Conservation (phyloP, 2,888 invertebrate genomes). For the Strigamia transsilvanica region DNA sequence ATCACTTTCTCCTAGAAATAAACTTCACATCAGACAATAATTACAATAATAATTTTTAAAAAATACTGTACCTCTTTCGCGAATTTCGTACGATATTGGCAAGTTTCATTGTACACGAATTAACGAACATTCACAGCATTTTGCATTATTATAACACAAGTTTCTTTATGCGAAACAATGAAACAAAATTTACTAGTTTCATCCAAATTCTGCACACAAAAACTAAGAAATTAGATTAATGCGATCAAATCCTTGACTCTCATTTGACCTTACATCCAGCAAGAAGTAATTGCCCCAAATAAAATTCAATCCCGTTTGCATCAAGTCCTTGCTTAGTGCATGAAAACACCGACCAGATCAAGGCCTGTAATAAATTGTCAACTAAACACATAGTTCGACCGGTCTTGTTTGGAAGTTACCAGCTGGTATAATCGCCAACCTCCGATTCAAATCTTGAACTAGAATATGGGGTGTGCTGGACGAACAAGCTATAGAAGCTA, state of each 20-base stretch:
- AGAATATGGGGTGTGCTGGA: background rate
- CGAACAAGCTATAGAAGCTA: slow-evolving; percentile 32
- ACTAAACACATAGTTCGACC: background rate
- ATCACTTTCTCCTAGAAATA: background rate
- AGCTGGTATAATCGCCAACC: background rate
- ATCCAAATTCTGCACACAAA: background rate
- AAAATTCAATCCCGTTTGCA: background rate
- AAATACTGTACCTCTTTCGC: background rate
- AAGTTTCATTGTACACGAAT: background rate
- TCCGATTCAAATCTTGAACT: background rate
- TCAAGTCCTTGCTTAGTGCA: background rate
- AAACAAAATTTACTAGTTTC: background rate
- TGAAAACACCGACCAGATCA: slow-evolving; percentile 42
- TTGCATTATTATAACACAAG: background rate
- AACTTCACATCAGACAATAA: background rate
- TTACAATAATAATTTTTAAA: no score
- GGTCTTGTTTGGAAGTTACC: background rate
- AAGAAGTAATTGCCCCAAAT: slow-evolving; percentile 36
- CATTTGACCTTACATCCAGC: slow-evolving; percentile 34
- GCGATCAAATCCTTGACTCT: background rate
- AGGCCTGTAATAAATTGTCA: slow-evolving; percentile 15
- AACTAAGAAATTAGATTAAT: background rate
- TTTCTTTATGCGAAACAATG: background rate
- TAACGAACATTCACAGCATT: background rate
- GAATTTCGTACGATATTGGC: background rate